Conservation (phyloP, 2,113 vertebrate species). For the Carassius carassius region DNA sequence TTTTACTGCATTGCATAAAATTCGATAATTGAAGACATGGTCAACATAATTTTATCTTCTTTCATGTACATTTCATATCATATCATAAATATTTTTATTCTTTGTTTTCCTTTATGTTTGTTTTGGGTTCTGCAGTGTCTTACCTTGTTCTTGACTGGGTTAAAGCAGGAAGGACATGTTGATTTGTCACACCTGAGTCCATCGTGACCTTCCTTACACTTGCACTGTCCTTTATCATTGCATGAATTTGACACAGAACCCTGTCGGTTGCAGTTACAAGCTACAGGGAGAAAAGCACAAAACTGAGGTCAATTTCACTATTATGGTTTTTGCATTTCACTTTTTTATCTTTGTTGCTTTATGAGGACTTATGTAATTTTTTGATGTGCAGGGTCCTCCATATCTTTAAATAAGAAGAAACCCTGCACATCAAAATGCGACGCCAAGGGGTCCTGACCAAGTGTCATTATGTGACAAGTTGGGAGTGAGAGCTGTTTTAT, state of each 20-base stretch:
- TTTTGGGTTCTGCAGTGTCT: neutral
- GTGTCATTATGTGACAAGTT: no score
- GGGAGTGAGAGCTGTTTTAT: no score
- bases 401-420: no score
- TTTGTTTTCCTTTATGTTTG: neutral
- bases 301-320: neutral
- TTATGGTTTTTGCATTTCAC: neutral
- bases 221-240: conserved; percentile 78
- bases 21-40: no score
- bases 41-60: no score
- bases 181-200: conserved; percentile 79
- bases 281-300: conserved; percentile 64
- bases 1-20: neutral
- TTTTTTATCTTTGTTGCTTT: no score
- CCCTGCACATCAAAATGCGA: no score
- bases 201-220: conserved; percentile 81
- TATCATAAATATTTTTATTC: neutral
- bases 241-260: conserved; percentile 77
- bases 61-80: neutral
- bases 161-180: conserved; percentile 86
- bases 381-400: no score
- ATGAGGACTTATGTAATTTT: no score
- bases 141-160: conserved; percentile 82
- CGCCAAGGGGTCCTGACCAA: no score
- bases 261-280: conserved; percentile 77